Conservation (phyloP, 1,140 invertebrate species). For the Cotesia glomerata region DNA sequence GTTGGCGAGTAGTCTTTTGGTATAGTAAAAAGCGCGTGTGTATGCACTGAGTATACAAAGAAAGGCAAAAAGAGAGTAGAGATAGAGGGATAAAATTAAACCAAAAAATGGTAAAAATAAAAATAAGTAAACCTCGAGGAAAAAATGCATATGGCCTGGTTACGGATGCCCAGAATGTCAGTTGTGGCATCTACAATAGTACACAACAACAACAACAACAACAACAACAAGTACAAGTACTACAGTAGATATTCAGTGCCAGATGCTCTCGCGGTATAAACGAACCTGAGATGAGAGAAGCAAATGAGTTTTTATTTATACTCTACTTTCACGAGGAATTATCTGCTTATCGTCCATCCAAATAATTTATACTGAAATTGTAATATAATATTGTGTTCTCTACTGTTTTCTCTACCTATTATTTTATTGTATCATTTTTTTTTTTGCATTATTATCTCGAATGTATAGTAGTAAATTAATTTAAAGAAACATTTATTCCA, state of each 20-base stretch:
- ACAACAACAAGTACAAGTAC: background rate
- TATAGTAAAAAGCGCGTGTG: slow-evolving; percentile 20
- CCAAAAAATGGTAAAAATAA: background rate
- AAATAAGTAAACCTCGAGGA: background rate
- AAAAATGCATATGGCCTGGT: slow-evolving; percentile 1
- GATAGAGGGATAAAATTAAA: no score
- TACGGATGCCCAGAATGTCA: slow-evolving; percentile 21
- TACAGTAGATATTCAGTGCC: slow-evolving; percentile 9
- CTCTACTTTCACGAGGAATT: slow-evolving; percentile 23
- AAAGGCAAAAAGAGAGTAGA: background rate
- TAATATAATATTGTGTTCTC: background rate
- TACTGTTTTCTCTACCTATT: background rate
- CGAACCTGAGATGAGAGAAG: slow-evolving; percentile 15
- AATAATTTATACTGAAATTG: slow-evolving; percentile 8
- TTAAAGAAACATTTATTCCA: background rate
- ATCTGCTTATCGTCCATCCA: slow-evolving; percentile 33
- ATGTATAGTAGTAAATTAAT: no score
- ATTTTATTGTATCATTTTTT: background rate
- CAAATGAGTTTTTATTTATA: slow-evolving; percentile 37
- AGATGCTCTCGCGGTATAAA: slow-evolving; percentile 32
- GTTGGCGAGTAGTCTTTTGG: slow-evolving; percentile 24
- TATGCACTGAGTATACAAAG: slow-evolving; percentile 3
- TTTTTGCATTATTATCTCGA: background rate
- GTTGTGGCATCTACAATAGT: slow-evolving; percentile 13
- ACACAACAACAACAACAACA: background rate